A percentile compares a stretch with the other conserved stretches of the same genome.
Conservation (phyloP, 2,797 vertebrate species). For the Clarias laeviceps region DNA sequence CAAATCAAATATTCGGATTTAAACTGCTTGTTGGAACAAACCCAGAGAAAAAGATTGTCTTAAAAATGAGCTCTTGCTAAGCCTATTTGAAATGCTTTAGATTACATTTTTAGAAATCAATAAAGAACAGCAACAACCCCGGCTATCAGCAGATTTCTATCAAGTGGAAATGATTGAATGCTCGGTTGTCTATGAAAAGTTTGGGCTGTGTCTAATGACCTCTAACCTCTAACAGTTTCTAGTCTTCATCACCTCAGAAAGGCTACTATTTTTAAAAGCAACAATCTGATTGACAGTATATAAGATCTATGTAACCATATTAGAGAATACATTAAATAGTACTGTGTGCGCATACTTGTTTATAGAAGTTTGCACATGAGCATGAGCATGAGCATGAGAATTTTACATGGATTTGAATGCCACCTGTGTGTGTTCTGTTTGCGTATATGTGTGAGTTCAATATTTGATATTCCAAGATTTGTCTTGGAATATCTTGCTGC, state of each 20-base stretch:
- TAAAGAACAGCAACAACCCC: neutral
- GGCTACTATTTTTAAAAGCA: neutral
- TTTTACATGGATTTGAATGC: slow-evolving; percentile 4
- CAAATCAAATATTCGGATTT: neutral
- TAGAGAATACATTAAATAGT: neutral
- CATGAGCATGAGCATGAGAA: slow-evolving; percentile 3
- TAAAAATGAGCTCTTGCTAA: neutral
- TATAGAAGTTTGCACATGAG: neutral
- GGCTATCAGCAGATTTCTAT: neutral
- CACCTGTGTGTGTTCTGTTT: slow-evolving; percentile 11
- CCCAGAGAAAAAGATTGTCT: neutral
- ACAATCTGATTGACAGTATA: neutral
- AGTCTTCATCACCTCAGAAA: neutral
- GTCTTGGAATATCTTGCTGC: neutral
- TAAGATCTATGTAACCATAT: neutral
- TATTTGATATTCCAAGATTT: slow-evolving; percentile 28
- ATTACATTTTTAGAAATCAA: slow-evolving; percentile 2
- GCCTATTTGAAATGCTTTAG: neutral
- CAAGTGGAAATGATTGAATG: neutral
- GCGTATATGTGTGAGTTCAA: slow-evolving; percentile 17
- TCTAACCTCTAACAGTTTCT: neutral
- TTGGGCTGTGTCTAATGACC: neutral
- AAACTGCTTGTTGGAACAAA: neutral
- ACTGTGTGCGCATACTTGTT: neutral
- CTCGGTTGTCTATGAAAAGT: neutral